These are phyloP conservation scores for Crossocerus cetratus DNA, from an alignment of 2,888 invertebrate genomes.

Conservation along the genomic window DNA sequence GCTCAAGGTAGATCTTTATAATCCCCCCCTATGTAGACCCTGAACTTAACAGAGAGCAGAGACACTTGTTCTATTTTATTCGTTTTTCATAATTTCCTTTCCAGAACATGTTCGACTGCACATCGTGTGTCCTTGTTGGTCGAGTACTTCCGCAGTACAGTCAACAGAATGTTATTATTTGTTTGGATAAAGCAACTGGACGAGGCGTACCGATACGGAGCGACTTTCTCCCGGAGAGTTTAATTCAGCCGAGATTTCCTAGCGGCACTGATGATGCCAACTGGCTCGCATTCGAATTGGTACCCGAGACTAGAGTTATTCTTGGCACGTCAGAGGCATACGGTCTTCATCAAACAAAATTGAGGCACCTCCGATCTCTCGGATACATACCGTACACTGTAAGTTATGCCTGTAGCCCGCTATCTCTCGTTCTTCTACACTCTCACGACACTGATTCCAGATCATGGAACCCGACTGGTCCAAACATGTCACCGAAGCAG, in stretches of 20 bases:
- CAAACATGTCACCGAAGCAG: not conserved
- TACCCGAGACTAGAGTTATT: not conserved
- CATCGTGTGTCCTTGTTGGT: not conserved
- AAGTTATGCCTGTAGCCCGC: not conserved
- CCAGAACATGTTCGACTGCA: not conserved
- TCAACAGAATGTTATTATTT: not conserved
- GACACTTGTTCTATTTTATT: too few species aligned
- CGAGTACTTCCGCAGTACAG: not conserved
- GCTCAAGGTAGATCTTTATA: not conserved
- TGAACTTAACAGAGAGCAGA: not conserved
- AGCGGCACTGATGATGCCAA: not conserved
- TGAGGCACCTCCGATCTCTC: not conserved
- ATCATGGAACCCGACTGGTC: not conserved
- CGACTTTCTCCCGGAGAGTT: not conserved
- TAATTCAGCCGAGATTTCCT: not conserved
- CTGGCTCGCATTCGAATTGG: not conserved
- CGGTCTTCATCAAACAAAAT: not conserved
- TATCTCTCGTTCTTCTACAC: not conserved
- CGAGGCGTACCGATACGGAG: not conserved
- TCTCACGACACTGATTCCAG: not conserved
- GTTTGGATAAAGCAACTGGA: not conserved
- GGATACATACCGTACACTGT: not conserved
- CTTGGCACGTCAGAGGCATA: not conserved
- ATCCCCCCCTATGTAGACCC: not conserved
- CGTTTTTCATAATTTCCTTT: not conserved